Percentiles rank a stretch among this genome's conserved stretches.
Evolutionary conservation across 2,797 vertebrate genomes (phyloP).

Genomic region (Tragopan temminckii): DNA sequence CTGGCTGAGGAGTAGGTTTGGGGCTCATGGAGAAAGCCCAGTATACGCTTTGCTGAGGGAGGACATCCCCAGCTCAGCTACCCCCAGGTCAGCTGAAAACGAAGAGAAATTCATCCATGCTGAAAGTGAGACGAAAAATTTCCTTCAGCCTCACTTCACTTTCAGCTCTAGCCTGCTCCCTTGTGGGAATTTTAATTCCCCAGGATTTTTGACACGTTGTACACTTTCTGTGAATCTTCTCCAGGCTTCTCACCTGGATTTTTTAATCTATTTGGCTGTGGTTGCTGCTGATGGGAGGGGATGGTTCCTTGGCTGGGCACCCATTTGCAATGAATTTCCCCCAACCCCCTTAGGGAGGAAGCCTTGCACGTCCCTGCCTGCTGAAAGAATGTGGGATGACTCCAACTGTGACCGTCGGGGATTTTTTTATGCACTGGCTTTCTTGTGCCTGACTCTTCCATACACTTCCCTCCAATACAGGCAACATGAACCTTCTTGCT

Average conservation of each 20-base stretch:
- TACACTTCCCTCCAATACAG: not conserved
- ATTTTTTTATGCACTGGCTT: not conserved
- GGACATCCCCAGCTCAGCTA: not conserved
- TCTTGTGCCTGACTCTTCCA: not conserved
- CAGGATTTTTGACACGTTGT: not conserved
- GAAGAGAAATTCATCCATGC: not conserved
- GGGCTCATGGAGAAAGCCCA: not conserved
- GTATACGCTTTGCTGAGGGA: not conserved
- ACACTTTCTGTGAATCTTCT: constrained; percentile 36
- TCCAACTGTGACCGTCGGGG: not conserved
- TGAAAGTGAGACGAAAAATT: not conserved
- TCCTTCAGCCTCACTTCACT: not conserved
- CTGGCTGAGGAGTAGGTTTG: not conserved
- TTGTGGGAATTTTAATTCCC: not conserved
- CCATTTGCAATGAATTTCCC: constrained; percentile 42
- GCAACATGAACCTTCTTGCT: not conserved
- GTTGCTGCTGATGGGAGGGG: constrained; percentile 20
- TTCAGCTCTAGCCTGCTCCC: not conserved
- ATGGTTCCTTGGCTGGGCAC: constrained; percentile 53
- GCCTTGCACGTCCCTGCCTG: constrained; percentile 29
- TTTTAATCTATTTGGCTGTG: constrained; percentile 3
- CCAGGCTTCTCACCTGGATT: constrained; percentile 22
- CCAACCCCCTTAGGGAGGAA: constrained; percentile 45
- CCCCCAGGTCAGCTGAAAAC: not conserved
- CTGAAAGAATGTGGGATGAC: constrained; percentile 59